phyloP scores from a whole-genome alignment of 2,888 invertebrate genomes.

The Acanthoscelides obtectus region DNA sequence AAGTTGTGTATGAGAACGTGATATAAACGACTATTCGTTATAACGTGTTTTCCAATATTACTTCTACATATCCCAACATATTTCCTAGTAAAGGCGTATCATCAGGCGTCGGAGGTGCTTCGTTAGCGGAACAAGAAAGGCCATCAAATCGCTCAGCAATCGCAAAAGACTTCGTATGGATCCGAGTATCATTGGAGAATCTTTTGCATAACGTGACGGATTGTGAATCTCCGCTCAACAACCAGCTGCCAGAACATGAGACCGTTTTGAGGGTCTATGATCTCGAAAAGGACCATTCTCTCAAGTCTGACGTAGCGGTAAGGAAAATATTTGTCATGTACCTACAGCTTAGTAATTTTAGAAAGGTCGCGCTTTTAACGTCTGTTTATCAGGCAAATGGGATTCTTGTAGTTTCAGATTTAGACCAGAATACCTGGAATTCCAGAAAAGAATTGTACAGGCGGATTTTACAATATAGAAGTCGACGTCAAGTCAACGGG shows the following conservation, averaged over 20 bases:
- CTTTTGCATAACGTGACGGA: not conserved
- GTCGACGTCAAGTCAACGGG: too few relatives aligned
- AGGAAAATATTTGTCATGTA: too few relatives aligned
- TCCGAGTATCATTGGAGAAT: not conserved
- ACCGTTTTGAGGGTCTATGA: not conserved
- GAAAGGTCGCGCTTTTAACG: too few relatives aligned
- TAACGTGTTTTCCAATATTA: not conserved
- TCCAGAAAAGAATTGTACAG: too few relatives aligned
- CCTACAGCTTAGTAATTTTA: too few relatives aligned
- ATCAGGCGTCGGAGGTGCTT: not conserved
- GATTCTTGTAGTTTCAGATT: too few relatives aligned
- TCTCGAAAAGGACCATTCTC: not conserved
- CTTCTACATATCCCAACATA: not conserved
- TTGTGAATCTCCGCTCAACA: not conserved
- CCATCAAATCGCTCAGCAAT: not conserved
- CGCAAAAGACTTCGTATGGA: not conserved
- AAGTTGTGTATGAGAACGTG: too few relatives aligned
- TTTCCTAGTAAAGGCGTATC: not conserved
- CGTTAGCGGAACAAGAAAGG: not conserved
- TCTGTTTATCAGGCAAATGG: too few relatives aligned
- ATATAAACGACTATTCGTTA: too few relatives aligned
- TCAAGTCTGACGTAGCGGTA: not conserved
- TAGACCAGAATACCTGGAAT: too few relatives aligned
- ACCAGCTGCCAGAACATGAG: not conserved
- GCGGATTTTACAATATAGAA: too few relatives aligned